Base-by-base conservation (phyloP, 2,888 invertebrate species). In the Pheosia tremula region DNA sequence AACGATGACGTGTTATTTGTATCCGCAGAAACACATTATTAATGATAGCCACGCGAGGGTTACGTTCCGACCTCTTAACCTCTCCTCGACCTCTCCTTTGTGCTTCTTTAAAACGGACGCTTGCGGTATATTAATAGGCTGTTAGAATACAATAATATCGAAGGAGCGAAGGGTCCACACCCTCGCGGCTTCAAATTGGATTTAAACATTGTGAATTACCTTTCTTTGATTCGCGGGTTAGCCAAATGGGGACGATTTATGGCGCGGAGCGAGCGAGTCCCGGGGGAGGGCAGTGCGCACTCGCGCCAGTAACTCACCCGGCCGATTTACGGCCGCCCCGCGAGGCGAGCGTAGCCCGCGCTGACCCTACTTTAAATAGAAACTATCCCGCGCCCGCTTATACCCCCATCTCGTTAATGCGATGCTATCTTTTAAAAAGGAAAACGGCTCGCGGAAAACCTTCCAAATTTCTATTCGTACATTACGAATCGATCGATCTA, bases 171-270 rank as follows among this genome's bases (percentile, higher is more conserved):
- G 67, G 78, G 79, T 75, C 68, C 69, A 69, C 80, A 76, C 79
- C 77, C 83, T 74, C 75, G 70, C 64, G 68, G 64, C 64, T 70
- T 74, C 81, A 88, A 90, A 91, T 90, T 89, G 89, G 89, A 89
- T 90, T 90, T 90, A 90, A 90, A 90, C 90, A 88, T 90, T 88
- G 88, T 85, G 90, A 90, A 91, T 90, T 90, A 90, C 90, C 86
- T 89, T 86, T 86, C 87, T 89, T 90, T 89, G 90, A 89, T 90
- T 91, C 90, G 89, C 89, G 90, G 91, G 89, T 87, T 88, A 88
- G 87, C 86, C 89, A 86, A 88, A 88, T 85, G 89, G 90, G 89
- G 88, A 89, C 89, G 88, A 91, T 90, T 90, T 89, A 90, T 90
- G 85, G 87, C 86, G 78, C 77, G 81, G 79, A 75, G 81, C 72